Evolutionary conservation across 2,113 vertebrate species (phyloP).

Genomic region (Empidonax alnorum): DNA sequence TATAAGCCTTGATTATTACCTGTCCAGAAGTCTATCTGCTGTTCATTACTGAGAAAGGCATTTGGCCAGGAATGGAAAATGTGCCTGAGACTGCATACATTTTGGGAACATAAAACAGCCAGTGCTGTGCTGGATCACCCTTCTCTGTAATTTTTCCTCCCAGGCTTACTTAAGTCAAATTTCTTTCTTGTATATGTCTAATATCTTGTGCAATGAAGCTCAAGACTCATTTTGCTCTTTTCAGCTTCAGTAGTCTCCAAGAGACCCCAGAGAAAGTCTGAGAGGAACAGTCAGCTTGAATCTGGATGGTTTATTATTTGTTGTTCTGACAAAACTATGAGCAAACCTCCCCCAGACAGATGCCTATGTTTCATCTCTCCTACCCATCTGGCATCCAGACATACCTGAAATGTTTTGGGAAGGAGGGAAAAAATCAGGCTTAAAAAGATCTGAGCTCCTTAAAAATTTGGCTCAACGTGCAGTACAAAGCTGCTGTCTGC

Average conservation of each 20-base stretch:
- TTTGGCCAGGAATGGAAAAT: neutral
- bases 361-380: neutral
- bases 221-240: neutral
- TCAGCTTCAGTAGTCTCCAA: neutral
- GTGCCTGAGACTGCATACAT: neutral
- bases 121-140: neutral
- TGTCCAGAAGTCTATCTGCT: neutral
- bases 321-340: neutral
- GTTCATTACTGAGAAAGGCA: neutral
- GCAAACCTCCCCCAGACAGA: neutral
- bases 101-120: neutral
- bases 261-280: neutral
- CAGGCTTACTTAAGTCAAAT: neutral
- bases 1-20: neutral
- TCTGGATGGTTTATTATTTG: neutral
- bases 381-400: neutral
- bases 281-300: neutral
- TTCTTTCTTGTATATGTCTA: neutral
- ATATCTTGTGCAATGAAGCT: neutral
- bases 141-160: neutral
- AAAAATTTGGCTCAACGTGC: neutral
- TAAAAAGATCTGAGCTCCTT: neutral
- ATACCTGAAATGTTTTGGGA: neutral
- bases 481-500: neutral
- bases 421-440: neutral